Percentiles rank a stretch among this genome's conserved stretches.
Evolutionary conservation across 2,113 vertebrate genomes (phyloP).

Genomic region (Sus scrofa): DNA sequence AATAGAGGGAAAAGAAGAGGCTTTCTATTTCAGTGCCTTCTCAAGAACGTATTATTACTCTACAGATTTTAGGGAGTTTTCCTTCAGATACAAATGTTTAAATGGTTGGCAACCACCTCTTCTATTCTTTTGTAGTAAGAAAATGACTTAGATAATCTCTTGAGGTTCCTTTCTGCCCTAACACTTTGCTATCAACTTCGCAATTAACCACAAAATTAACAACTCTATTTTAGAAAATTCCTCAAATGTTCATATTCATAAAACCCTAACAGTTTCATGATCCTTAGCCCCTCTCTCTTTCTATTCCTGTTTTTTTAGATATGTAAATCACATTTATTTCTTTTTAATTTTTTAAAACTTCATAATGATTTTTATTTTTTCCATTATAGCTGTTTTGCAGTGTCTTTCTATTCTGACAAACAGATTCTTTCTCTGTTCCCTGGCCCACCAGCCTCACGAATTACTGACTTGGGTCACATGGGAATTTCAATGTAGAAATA

Average conservation of each 20-base stretch:
- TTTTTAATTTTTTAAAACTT: no score
- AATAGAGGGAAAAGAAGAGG: no score
- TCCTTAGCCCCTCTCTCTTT: background rate
- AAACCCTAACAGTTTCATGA: constrained; percentile 29
- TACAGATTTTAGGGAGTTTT: background rate
- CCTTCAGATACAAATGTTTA: constrained; percentile 11
- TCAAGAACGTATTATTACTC: background rate
- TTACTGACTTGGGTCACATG: background rate
- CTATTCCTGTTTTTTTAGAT: no score
- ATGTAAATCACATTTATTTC: no score
- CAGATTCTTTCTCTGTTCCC: background rate
- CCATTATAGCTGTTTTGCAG: background rate
- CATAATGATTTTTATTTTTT: no score
- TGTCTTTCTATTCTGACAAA: constrained; percentile 34
- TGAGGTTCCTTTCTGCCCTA: background rate
- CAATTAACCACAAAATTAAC: constrained; percentile 41
- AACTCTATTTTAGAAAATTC: background rate
- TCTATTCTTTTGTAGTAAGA: background rate
- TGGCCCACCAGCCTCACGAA: background rate
- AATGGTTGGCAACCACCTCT: background rate
- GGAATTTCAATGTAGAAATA: constrained; percentile 23
- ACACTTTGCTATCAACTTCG: constrained; percentile 29
- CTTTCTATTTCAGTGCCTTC: background rate
- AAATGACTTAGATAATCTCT: constrained; percentile 8
- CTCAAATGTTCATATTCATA: constrained; percentile 60